Percentiles rank a stretch among this genome's conserved stretches.
phyloP scores from a whole-genome alignment of 2,113 vertebrate species.

The Andinoacara biseriatus region DNA sequence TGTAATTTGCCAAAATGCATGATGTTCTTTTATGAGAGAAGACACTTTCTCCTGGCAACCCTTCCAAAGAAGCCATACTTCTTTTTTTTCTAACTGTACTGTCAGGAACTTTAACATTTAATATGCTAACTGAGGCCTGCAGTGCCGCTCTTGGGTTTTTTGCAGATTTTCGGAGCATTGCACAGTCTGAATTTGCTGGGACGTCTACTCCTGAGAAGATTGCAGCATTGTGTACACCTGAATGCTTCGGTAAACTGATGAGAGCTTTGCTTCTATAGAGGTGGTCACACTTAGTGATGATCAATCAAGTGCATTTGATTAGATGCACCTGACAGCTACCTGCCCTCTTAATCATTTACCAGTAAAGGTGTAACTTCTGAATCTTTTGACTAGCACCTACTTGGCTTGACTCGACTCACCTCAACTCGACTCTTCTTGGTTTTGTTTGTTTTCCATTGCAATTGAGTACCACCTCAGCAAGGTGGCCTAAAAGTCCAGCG shows the following conservation, averaged over 20 bases:
- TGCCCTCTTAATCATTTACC: no score
- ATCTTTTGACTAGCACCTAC: no score
- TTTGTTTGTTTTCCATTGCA: no score
- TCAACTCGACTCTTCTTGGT: no score
- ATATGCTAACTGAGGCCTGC: neutral
- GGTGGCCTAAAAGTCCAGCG: no score
- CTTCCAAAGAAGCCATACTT: neutral
- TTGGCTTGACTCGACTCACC: no score
- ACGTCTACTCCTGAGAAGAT: neutral
- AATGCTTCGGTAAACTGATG: neutral
- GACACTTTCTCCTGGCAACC: neutral
- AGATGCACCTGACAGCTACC: no score
- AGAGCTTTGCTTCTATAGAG: neutral
- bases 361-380: no score
- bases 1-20: neutral
- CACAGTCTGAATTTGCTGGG: neutral
- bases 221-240: neutral
- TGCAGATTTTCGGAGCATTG: accelerated
- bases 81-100: neutral
- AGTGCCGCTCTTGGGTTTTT: neutral
- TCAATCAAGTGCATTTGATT: no score
- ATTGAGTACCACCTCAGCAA: no score
- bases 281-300: neutral
- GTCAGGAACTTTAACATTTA: neutral
- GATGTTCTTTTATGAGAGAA: neutral